Conservation (phyloP, 2,797 vertebrate species). For the Sparus aurata region DNA sequence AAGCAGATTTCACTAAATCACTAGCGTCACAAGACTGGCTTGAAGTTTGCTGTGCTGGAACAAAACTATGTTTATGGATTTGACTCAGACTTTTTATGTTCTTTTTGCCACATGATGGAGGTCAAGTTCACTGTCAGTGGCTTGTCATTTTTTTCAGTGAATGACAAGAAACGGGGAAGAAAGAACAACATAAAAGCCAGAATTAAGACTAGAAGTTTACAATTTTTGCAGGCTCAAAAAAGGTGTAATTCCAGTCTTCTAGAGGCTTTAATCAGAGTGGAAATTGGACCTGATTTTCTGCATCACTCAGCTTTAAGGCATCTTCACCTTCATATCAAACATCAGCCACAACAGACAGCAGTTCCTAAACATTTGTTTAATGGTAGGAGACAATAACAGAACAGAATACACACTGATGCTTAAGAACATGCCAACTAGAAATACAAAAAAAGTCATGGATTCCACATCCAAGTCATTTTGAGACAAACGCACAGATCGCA, state of each 20-base stretch:
- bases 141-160: not conserved
- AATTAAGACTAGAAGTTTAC: too few relatives aligned
- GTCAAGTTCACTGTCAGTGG: not conserved
- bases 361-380: constrained; percentile 74
- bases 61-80: not conserved
- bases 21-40: too few relatives aligned
- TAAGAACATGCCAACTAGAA: constrained; percentile 77
- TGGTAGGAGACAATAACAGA: constrained; percentile 65
- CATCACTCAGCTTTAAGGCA: not conserved
- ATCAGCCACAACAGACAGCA: not conserved
- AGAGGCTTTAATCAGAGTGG: constrained; percentile 5
- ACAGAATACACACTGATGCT: constrained; percentile 64
- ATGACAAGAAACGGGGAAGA: not conserved
- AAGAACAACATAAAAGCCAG: not conserved
- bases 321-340: constrained; percentile 9
- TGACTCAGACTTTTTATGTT: not conserved
- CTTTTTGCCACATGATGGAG: not conserved
- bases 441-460: constrained; percentile 50
- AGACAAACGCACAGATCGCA: constrained; percentile 45
- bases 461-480: constrained; percentile 28
- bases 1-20: not conserved
- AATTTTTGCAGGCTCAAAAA: not conserved
- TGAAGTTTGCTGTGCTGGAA: not conserved
- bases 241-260: not conserved
- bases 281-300: not conserved